Conservation (phyloP, 2,888 invertebrate species). For the Cheilosia urbana region DNA sequence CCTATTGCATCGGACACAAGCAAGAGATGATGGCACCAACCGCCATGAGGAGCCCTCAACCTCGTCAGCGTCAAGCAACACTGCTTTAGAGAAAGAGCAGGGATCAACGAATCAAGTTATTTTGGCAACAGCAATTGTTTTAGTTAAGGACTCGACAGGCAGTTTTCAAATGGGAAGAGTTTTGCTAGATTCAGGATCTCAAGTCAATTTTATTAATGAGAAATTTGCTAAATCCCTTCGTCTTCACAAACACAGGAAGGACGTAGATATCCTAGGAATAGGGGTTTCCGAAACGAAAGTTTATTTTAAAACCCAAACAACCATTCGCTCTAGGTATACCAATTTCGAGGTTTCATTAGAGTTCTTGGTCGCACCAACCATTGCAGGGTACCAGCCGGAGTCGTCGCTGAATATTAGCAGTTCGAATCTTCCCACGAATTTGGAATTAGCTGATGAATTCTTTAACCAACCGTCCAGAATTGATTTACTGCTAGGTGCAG, state of each 20-base stretch:
- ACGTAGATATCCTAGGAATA: conserved; percentile 22
- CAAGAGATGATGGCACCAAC: not conserved
- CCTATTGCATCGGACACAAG: not conserved
- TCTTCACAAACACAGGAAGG: conserved; percentile 3
- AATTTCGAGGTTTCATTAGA: conserved; percentile 17
- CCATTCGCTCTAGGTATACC: conserved; percentile 17
- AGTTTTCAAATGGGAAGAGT: conserved; percentile 7
- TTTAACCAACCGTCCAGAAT: not conserved
- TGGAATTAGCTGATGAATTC: not conserved
- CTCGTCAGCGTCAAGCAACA: conserved; percentile 2
- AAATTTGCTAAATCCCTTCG: conserved; percentile 19
- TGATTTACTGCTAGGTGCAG: not conserved
- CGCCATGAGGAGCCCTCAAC: not conserved
- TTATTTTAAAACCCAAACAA: conserved; percentile 22
- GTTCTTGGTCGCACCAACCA: conserved; percentile 14
- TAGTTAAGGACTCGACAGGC: conserved; percentile 3
- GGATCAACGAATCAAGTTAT: conserved; percentile 21
- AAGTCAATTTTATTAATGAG: conserved; percentile 38
- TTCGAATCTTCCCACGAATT: not conserved
- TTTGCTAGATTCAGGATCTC: conserved; percentile 32
- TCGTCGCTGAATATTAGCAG: not conserved
- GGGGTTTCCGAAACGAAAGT: conserved; percentile 10
- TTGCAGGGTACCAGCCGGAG: conserved; percentile 22
- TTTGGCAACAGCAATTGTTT: conserved; percentile 36
- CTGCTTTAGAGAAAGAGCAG: conserved; percentile 29